Evolutionary conservation across 1,140 invertebrate genomes (phyloP).

Genomic region (Megathymus violae): DNA sequence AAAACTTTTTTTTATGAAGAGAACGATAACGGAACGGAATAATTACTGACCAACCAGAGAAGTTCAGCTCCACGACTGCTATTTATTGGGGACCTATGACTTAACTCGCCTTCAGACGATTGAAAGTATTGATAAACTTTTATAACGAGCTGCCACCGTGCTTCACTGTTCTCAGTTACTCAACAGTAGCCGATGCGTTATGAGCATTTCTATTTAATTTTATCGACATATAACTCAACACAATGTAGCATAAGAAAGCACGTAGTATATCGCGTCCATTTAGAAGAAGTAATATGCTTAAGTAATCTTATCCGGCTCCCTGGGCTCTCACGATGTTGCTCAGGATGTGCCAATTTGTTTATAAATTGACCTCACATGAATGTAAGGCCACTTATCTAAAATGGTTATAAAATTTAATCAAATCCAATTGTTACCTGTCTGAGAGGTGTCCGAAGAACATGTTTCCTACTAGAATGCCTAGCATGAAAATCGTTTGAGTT

Average conservation of each 20-base stretch:
- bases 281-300: conserved; percentile 42
- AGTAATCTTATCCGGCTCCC: conserved; percentile 64
- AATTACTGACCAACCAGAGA: no score
- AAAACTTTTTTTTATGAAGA: no score
- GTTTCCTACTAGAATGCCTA: conserved; percentile 88
- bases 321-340: conserved; percentile 34
- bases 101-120: no score
- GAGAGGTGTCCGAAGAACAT: conserved; percentile 89
- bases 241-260: no score
- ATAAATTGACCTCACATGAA: not conserved
- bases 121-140: no score
- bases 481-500: conserved; percentile 90
- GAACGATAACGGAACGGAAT: no score
- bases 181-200: no score
- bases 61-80: no score
- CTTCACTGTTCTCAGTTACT: no score
- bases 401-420: conserved; percentile 14
- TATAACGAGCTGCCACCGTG: no score
- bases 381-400: conserved; percentile 1
- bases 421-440: conserved; percentile 86
- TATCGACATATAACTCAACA: no score
- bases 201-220: conserved; percentile 7
- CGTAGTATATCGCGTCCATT: conserved; percentile 29
- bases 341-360: conserved; percentile 68
- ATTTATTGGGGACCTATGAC: no score